phyloP scores from a whole-genome alignment of 2,797 vertebrate species.

The Ammospiza maritima region DNA sequence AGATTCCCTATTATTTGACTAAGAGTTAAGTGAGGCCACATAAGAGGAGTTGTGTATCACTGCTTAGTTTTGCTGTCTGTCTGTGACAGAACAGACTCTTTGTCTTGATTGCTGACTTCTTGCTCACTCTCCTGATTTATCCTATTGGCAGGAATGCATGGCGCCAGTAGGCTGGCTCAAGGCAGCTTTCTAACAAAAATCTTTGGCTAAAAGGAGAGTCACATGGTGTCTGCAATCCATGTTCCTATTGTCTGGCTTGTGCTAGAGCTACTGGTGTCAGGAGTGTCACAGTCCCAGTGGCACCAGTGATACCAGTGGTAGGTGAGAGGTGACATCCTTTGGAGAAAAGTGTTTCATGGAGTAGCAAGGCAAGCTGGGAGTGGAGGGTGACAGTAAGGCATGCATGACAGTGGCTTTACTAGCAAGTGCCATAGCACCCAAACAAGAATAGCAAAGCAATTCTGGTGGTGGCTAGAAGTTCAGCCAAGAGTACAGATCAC shows the following conservation, averaged over 20 bases:
- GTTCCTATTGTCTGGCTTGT: not conserved
- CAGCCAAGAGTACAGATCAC: not conserved
- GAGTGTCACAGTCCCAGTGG: not conserved
- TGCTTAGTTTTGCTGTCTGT: not conserved
- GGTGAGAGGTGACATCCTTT: not conserved
- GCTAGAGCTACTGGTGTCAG: not conserved
- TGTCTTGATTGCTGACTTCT: not conserved
- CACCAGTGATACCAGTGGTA: not conserved
- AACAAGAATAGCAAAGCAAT: not conserved
- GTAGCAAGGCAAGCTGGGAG: not conserved
- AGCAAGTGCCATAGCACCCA: not conserved
- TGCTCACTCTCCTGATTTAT: conserved; percentile 23
- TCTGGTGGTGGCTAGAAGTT: not conserved
- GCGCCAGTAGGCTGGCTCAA: not conserved
- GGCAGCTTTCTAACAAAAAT: not conserved
- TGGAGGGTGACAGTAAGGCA: accelerated
- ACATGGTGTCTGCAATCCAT: accelerated
- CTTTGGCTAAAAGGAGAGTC: not conserved
- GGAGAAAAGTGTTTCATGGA: not conserved
- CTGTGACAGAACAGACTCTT: not conserved
- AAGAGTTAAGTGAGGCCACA: not conserved
- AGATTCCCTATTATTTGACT: not conserved
- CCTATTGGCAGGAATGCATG: not conserved
- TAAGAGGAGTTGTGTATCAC: not conserved
- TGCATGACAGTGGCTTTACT: not conserved